Evolutionary conservation across 2,888 invertebrate genomes (phyloP), one percentile per base, ranked within the genome.

Genomic region (Leptogaster cylindrica): DNA sequence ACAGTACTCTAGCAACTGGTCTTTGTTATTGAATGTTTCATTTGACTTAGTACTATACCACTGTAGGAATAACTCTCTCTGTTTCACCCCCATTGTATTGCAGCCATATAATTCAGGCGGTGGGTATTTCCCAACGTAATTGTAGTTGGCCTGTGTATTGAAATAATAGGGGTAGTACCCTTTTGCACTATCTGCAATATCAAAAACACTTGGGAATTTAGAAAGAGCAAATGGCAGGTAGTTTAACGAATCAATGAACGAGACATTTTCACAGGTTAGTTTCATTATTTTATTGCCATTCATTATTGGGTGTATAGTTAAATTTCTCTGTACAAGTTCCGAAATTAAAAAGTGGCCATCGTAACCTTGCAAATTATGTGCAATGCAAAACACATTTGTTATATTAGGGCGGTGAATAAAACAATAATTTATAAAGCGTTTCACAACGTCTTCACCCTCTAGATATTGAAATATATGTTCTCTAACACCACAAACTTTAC

Each of bases 111-210:
- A 39, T 23, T 66, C 52, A 12, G 31, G 16, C 10, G 66, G 27
- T 3, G 52, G 52, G 20, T 55, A 55, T 33, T n/a, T 31, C 8
- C 55, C 55, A 44, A 66, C n/a, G 23, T 39, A 66, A n/a, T 52
- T 27, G 28, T 52, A n/a, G 52, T 66, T 66, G 20, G 33, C 52
- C 3, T 23, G 10, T 27, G 39, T 66, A 12, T 52, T 52, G 28
- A 66, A 66, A 33, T 51, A 66, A 66, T 52, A 52, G 12, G 66
- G 39, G 33, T 52, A 65, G 27, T 20, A 65, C 10, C 51, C 65
- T 14, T 66, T 52, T 25, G 27, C 28, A 23, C 48, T 28, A 48
- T 64, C 33, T 64, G 46, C 18, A 64, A 51, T 51, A 10, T 52
- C 39, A 41, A 66, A 66, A 36, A 66, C 52, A 12, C 52, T n/a